These are phyloP conservation scores for Typhlichthys eigenmanni DNA, from an alignment of 2,797 vertebrate species.

Conservation along the genomic window DNA sequence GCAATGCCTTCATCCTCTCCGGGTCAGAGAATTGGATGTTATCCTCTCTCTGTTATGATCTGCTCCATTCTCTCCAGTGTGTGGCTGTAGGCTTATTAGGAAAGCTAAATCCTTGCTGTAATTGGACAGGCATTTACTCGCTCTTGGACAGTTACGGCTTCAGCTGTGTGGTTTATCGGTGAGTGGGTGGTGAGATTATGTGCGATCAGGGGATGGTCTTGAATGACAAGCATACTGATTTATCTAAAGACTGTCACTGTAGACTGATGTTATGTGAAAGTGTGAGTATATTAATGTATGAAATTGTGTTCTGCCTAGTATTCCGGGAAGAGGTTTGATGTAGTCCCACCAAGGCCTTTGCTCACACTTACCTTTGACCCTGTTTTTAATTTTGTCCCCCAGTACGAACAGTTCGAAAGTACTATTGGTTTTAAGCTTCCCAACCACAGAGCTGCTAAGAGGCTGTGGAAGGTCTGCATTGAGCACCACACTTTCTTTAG, in stretches of 20 bases:
- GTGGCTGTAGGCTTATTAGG: slow-evolving; percentile 6
- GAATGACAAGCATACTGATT: slow-evolving; percentile 4
- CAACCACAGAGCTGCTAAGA: slow-evolving; percentile 95
- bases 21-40: slow-evolving; percentile 30
- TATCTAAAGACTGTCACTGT: slow-evolving; percentile 10
- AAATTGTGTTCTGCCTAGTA: background rate
- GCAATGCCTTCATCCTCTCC: slow-evolving; percentile 45
- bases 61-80: slow-evolving; percentile 29
- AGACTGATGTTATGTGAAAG: too few relatives aligned
- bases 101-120: slow-evolving; percentile 17
- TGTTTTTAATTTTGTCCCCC: slow-evolving; percentile 9
- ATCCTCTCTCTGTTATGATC: slow-evolving; percentile 29
- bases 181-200: slow-evolving; percentile 3
- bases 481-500: slow-evolving; percentile 99
- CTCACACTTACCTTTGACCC: slow-evolving; percentile 3
- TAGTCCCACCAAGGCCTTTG: background rate
- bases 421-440: slow-evolving; percentile 98
- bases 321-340: background rate
- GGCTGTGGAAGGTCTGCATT: slow-evolving; percentile 98
- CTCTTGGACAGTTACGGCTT: background rate
- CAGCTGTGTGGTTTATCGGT: background rate
- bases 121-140: slow-evolving; percentile 8
- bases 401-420: slow-evolving; percentile 89
- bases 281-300: background rate
- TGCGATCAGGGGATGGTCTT: background rate